phyloP scores from a whole-genome alignment of 64 coral and sea anemone species.

The Pachyseris speciosa region DNA sequence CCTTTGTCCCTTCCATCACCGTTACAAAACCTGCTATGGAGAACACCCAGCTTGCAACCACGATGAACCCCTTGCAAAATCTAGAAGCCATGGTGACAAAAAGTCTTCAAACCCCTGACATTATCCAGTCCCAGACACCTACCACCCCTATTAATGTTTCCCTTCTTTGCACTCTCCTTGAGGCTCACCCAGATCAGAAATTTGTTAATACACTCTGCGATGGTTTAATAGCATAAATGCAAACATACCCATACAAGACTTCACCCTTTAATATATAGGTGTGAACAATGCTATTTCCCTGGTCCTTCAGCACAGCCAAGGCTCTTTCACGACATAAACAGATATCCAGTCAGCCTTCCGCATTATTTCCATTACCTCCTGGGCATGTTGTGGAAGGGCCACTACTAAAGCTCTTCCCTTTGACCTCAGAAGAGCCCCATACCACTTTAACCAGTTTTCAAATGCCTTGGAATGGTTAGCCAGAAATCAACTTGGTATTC shows the following conservation, averaged over 20 bases:
- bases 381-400: too few relatives aligned
- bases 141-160: background rate
- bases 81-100: background rate
- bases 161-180: background rate
- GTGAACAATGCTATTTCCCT: background rate
- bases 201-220: background rate
- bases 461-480: conserved; percentile 6
- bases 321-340: background rate
- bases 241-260: background rate
- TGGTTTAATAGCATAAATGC: background rate
- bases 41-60: background rate
- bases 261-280: background rate
- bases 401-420: background rate
- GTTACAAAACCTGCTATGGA: background rate
- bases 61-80: background rate
- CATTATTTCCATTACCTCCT: background rate
- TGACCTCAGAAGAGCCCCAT: background rate
- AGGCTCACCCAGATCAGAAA: background rate
- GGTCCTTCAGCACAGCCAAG: too few relatives aligned
- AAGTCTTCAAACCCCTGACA: background rate
- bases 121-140: background rate
- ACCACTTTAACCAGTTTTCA: conserved; percentile 2
- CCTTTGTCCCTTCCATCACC: background rate
- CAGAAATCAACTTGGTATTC: too few relatives aligned
- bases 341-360: background rate